Conservation (phyloP, 2,113 vertebrate genomes). For the Apodemus sylvaticus region DNA sequence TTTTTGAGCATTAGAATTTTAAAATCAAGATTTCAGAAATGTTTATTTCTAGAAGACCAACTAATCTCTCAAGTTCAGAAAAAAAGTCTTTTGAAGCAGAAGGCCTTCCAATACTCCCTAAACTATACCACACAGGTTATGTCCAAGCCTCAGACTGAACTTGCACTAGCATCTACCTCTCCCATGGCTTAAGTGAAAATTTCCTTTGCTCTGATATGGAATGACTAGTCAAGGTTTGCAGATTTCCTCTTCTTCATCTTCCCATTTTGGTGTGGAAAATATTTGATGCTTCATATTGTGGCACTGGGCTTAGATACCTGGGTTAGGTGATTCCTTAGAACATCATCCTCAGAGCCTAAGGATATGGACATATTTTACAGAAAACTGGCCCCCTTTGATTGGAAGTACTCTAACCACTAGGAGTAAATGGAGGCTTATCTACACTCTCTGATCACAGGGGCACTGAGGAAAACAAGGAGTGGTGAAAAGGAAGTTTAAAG, state of each 20-base stretch:
- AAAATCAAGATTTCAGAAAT: conserved; percentile 43
- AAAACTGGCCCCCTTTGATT: conserved; percentile 22
- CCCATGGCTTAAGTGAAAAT: background rate
- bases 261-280: background rate
- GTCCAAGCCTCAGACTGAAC: background rate
- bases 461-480: background rate
- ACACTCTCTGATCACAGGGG: background rate
- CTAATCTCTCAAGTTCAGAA: background rate
- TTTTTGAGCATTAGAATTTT: background rate
- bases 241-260: background rate
- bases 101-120: background rate
- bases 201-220: background rate
- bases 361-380: background rate
- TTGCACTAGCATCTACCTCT: background rate
- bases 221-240: background rate
- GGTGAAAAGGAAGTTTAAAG: background rate
- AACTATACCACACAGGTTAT: background rate
- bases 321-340: background rate
- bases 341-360: background rate
- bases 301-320: background rate
- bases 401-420: background rate
- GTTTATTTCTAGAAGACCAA: background rate
- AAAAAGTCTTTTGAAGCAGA: background rate
- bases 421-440: background rate
- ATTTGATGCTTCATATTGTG: background rate